Base-by-base conservation (phyloP, 1,140 invertebrate species). In the Ylistrum balloti region DNA sequence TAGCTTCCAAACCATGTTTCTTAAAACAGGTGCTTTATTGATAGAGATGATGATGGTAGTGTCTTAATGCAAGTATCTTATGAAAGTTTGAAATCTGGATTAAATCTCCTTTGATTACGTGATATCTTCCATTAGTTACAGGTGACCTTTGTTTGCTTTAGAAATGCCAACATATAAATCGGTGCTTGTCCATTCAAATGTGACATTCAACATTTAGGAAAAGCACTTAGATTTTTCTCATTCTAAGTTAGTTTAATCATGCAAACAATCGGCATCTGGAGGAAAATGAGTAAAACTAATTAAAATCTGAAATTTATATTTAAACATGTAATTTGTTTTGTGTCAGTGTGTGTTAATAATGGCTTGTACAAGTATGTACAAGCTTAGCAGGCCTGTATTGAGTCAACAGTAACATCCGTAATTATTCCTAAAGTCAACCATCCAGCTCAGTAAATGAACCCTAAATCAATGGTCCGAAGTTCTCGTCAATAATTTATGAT, bases 341-440 rank as follows among this genome's bases (percentile, higher is more conserved):
- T 45, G 41, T 45, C 17, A 45, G 41, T 28, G 1, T 28, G 56
- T 74, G n/a, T 7, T 74, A 28, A 28, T 28, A 74, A 74, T n/a
- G 15, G 22, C n/a, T n/a, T 74, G 56, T 74, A 74, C 56, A 74
- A 74, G 56, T 74, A 74, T 74, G 56, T 74, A 74, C 56, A 74
- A 28, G 56, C 56, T 28, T 28, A 28, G 56, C 28, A 3, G 45
- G 7, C 22, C 13, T 56, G 45, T 56, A 3, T 56, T 56, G 20
- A 74, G 56, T 28, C 56, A 74, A 74, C 56, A 74, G 9, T 28
- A 28, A 74, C 56, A 74, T 74, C 5, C 9, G 56, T 74, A n/a
- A 74, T 74, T 74, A 74, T 74, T 28, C 56, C 56, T 11, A 56
- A 20, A 74, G n/a, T 74, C 56, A 74, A 74, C 20, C 45, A 56